Base-by-base conservation (phyloP, 1,140 invertebrate genomes). In the Helicorthomorpha holstii region DNA sequence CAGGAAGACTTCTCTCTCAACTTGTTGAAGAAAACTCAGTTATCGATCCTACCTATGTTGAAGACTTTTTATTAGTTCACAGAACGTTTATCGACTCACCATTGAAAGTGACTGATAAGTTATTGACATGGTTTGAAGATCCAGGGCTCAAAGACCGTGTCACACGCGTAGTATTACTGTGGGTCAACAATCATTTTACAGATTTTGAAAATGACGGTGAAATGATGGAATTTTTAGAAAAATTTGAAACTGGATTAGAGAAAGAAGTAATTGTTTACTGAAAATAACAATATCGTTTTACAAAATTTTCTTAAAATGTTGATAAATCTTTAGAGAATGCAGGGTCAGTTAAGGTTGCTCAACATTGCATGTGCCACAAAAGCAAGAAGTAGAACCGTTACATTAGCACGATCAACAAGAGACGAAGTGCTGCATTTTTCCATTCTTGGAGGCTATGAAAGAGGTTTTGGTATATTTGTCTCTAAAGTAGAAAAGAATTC, bases 101-200 rank as follows among this genome's bases (percentile, higher is more conserved):
- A 2, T 70, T 85, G 27, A 74, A 79, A 51, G 85, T 97, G 34
- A 84, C 90, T 16, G 78, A 82, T 64, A 85, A 90, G 67, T 70
- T 98, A 45, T 69, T 95, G 48, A 74, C 83, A 51, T 96, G 92
- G 93, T 81, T 74, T 55, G 24, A 79, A 41, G 85, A 93, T 64
- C 68, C 79, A 2, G 72, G 76, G 48, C 76, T 86, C 3, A 71
- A 90, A 48, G 90, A 96, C 65, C 69, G 67, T 59, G 72, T 71
- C 1, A 94, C 93, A 0, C 72, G 93, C 51, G 91, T 98, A 0
- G 85, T 98, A 0, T 70, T 98, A 1, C 62, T 97, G 0, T 99
- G 95, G 95, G 93, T 98, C 0, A 98, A 97, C 66, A 98, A 97
- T 68, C 94, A 98, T 71, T 98, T 98, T 63, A 96, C 92, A 24